Conservation (phyloP, 2,888 invertebrate genomes). For the Poecilus cupreus region DNA sequence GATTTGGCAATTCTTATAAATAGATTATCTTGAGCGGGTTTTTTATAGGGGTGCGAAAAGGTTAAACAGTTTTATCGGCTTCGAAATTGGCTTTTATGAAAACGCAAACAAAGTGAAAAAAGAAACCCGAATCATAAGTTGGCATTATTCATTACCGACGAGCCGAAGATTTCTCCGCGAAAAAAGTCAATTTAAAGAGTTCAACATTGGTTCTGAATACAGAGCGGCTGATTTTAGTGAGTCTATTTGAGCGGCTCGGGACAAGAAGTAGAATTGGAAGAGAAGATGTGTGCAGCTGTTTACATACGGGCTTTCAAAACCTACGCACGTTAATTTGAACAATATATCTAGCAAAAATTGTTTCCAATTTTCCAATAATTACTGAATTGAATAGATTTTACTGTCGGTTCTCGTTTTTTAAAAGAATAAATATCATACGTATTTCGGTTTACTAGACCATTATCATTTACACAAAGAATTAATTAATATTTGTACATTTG, state of each 20-base stretch:
- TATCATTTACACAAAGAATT: no score
- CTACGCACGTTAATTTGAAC: no score
- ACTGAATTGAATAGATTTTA: no score
- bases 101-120: conserved; percentile 46
- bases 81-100: conserved; percentile 16
- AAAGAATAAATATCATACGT: no score
- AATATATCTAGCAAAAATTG: no score
- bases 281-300: background rate
- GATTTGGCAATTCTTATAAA: background rate
- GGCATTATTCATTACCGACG: conserved; percentile 50
- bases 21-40: background rate
- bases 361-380: no score
- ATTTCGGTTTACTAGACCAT: no score
- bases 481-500: no score
- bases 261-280: background rate
- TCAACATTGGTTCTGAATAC: conserved; percentile 28
- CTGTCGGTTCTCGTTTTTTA: no score
- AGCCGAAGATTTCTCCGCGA: conserved; percentile 37
- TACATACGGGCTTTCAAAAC: background rate
- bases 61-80: background rate
- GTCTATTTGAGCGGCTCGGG: conserved; percentile 3
- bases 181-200: conserved; percentile 52
- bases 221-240: conserved; percentile 44
- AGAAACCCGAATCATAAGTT: conserved; percentile 40
- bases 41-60: background rate